These are phyloP conservation scores for Galerucella calmariensis DNA, from an alignment of 2,888 invertebrate species.

Conservation along the genomic window DNA sequence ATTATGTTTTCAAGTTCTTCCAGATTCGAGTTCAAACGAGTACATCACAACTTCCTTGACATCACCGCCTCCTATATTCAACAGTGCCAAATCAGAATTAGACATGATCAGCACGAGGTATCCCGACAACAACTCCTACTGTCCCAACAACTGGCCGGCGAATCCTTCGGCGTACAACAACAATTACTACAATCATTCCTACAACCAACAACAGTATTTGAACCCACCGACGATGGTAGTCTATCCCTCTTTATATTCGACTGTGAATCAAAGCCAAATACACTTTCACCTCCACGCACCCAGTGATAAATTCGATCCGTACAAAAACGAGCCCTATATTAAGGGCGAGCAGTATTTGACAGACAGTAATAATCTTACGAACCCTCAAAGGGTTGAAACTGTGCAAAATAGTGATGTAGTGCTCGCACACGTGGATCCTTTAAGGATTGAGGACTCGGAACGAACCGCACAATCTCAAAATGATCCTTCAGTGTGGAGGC, in stretches of 20 bases:
- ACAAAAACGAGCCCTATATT: constrained; percentile 75
- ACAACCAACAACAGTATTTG: constrained; percentile 72
- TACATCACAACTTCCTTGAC: constrained; percentile 60
- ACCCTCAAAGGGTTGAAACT: constrained; percentile 71
- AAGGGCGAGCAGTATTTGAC: constrained; percentile 74
- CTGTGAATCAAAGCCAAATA: constrained; percentile 86
- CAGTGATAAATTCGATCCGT: constrained; percentile 74
- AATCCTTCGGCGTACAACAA: constrained; percentile 63
- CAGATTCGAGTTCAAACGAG: constrained; percentile 59
- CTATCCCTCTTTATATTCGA: constrained; percentile 81
- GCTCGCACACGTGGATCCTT: constrained; percentile 59
- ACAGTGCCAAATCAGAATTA: constrained; percentile 54
- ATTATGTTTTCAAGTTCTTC: constrained; percentile 52
- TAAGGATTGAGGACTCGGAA: constrained; percentile 51
- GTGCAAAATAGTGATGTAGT: constrained; percentile 67
- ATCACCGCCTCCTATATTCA: constrained; percentile 56
- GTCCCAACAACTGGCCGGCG: constrained; percentile 70
- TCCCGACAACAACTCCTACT: constrained; percentile 67
- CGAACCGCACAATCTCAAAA: constrained; percentile 57
- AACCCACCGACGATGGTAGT: constrained; percentile 76
- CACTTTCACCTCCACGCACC: constrained; percentile 80
- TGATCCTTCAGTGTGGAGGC: constrained; percentile 77
- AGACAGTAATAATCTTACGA: constrained; percentile 60
- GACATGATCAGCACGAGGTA: constrained; percentile 60
- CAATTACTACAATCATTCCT: constrained; percentile 75